These are phyloP conservation scores for Cassiopea andromeda DNA, from an alignment of 30 jellyfish, hydroid and myxozoan genomes.

Conservation along the genomic window DNA sequence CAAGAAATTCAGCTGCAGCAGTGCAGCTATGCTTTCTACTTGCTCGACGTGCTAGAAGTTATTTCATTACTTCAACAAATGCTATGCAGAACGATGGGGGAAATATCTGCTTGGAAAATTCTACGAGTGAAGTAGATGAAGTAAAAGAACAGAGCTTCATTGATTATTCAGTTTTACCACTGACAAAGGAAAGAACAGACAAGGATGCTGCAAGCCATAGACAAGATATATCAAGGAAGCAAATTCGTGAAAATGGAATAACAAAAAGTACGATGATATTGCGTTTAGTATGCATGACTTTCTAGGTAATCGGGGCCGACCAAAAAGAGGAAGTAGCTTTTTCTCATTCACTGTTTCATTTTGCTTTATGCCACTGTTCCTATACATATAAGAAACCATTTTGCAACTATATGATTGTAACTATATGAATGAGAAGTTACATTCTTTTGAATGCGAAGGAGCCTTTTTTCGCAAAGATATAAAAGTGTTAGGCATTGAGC, in stretches of 20 bases:
- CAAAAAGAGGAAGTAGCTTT: no score
- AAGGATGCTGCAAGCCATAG: neutral
- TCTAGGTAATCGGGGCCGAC: no score
- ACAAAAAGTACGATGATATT: neutral
- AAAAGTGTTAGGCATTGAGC: no score
- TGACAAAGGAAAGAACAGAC: neutral
- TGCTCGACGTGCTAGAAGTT: neutral
- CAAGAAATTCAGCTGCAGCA: neutral
- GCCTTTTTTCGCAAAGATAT: no score
- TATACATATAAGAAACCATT: no score
- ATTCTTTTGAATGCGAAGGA: no score
- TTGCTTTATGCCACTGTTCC: no score
- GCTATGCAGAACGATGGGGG: neutral
- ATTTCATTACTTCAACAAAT: neutral
- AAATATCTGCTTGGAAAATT: neutral
- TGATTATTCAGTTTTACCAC: slow-evolving; percentile 1
- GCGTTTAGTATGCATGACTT: neutral
- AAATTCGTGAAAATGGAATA: neutral
- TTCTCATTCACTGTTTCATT: no score
- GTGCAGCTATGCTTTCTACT: neutral
- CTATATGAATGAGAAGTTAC: no score
- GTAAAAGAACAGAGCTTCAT: neutral
- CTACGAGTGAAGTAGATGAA: neutral
- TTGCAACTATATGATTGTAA: no score
- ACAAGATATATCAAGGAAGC: neutral